Evolutionary conservation across 1,140 invertebrate species (phyloP).

Genomic region (Eumaeus atala): DNA sequence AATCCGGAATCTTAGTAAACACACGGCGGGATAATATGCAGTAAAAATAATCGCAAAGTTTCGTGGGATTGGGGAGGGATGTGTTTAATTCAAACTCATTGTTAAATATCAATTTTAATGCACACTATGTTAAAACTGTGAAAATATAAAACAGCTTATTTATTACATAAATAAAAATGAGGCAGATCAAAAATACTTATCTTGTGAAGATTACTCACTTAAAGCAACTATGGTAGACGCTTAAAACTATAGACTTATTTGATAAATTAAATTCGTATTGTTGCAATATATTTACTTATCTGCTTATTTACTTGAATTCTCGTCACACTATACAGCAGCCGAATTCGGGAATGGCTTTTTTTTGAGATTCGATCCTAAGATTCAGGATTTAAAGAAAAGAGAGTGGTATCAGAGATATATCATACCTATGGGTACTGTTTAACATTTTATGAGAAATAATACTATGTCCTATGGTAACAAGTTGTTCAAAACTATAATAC

Average conservation of each 20-base stretch:
- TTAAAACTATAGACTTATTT: not conserved
- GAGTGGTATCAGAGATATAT: not conserved
- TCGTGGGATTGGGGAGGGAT: not conserved
- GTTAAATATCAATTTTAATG: not conserved
- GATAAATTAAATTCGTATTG: not conserved
- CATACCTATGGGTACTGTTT: not conserved
- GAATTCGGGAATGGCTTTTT: not conserved
- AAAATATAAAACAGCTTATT: conserved; percentile 5
- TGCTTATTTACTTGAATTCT: not conserved
- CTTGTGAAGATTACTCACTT: conserved; percentile 7
- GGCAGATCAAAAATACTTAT: conserved; percentile 26
- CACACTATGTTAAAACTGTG: not conserved
- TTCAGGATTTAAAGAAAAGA: not conserved
- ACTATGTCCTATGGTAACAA: not conserved
- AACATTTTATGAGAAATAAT: not conserved
- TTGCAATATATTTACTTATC: not conserved
- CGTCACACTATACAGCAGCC: not conserved
- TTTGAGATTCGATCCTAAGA: not conserved
- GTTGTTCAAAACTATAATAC: not conserved
- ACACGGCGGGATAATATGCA: not conserved
- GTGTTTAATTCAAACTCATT: not conserved
- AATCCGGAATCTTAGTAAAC: too few relatives aligned
- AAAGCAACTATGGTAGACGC: not conserved
- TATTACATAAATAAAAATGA: conserved; percentile 19
- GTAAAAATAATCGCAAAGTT: not conserved